These are phyloP conservation scores for Rallus limicola DNA, from an alignment of 2,113 vertebrate species.

Conservation along the genomic window DNA sequence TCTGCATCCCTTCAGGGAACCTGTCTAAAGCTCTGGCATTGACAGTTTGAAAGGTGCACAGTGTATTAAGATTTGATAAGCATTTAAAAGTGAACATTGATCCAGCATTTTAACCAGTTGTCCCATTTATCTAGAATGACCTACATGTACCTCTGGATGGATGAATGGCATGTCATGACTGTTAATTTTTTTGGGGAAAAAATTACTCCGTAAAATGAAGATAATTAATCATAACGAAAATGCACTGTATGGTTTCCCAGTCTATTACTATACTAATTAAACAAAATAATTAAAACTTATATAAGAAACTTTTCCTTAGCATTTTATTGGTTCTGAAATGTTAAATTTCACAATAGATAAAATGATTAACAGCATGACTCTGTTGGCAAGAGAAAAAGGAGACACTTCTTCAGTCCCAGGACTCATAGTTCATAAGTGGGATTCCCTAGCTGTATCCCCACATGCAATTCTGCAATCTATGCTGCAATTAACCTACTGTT, in stretches of 20 bases:
- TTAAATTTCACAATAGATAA: not conserved
- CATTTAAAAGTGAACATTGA: not conserved
- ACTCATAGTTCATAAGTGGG: not conserved
- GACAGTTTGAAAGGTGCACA: not conserved
- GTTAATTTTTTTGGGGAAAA: not conserved
- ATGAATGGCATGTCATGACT: not conserved
- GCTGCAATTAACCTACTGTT: conserved; percentile 16
- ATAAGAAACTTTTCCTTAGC: not conserved
- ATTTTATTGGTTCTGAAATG: not conserved
- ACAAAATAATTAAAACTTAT: conserved; percentile 28
- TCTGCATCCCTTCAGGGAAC: not conserved
- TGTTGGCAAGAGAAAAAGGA: not conserved
- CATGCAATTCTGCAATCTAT: not conserved
- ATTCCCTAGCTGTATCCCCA: not conserved
- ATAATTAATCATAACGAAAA: not conserved
- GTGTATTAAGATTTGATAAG: not conserved
- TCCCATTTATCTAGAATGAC: not conserved
- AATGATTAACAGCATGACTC: not conserved
- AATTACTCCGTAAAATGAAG: not conserved
- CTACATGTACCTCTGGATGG: not conserved
- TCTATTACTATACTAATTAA: not conserved
- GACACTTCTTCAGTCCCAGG: not conserved
- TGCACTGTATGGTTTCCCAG: not conserved
- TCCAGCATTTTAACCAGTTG: not conserved
- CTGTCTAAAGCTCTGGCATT: not conserved